Percentiles rank a stretch among this genome's conserved stretches.
These are phyloP conservation scores for Bombus difficillimus DNA, from an alignment of 1,140 invertebrate genomes.

Conservation along the genomic window DNA sequence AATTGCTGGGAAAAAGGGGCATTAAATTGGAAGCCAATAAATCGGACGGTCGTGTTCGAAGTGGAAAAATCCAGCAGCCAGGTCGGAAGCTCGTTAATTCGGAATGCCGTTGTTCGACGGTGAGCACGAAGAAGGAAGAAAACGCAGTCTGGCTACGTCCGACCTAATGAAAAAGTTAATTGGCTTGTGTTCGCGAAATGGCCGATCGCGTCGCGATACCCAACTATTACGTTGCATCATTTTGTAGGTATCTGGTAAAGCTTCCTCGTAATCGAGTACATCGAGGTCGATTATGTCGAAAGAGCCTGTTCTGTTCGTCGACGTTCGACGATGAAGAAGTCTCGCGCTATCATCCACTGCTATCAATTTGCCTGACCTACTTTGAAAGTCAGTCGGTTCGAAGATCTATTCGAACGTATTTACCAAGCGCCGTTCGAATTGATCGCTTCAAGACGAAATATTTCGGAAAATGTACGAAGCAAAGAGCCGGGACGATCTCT, in stretches of 20 bases:
- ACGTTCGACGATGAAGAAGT: background rate
- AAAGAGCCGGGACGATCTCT: too few relatives aligned
- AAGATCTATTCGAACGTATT: too few relatives aligned
- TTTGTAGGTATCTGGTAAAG: background rate
- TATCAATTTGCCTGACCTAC: too few relatives aligned
- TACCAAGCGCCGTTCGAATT: too few relatives aligned
- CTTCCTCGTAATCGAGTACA: background rate
- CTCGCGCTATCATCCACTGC: background rate
- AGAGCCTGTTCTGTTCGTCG: background rate
- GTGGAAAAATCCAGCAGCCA: slow-evolving; percentile 33
- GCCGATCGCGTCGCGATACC: slow-evolving; percentile 31
- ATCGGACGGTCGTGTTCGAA: slow-evolving; percentile 9
- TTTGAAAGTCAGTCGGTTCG: too few relatives aligned
- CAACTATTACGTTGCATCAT: background rate
- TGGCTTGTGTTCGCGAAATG: slow-evolving; percentile 52
- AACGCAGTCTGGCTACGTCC: slow-evolving; percentile 42
- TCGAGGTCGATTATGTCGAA: background rate
- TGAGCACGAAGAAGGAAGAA: slow-evolving; percentile 20
- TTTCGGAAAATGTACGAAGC: too few relatives aligned
- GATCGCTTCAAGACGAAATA: too few relatives aligned
- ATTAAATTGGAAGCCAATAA: slow-evolving; percentile 28
- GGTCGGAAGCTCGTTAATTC: slow-evolving; percentile 56
- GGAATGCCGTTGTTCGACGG: slow-evolving; percentile 46
- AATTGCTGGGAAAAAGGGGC: background rate
- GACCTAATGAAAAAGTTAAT: slow-evolving; percentile 68